Evolutionary conservation across 2,113 vertebrate species (phyloP).

Genomic region (Paratilapia polleni): DNA sequence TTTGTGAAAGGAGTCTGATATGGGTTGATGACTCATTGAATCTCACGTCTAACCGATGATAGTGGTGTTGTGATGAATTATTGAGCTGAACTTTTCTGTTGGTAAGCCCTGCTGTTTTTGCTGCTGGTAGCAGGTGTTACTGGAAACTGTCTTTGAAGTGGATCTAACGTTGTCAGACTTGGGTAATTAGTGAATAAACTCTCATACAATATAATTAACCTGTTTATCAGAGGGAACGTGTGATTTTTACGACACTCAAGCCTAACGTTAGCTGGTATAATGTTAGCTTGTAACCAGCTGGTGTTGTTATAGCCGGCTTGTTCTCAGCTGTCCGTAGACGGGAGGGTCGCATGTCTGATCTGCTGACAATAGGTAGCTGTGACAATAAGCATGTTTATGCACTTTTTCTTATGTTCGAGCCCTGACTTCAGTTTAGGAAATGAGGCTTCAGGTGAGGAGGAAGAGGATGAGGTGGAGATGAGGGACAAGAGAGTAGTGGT

Average conservation of each 20-base stretch:
- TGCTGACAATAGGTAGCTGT: background rate
- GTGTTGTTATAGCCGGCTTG: background rate
- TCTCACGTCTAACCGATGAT: too few relatives aligned
- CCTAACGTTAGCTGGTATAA: background rate
- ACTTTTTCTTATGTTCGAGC: background rate
- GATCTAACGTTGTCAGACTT: background rate
- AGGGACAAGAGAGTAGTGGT: background rate
- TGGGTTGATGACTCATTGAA: too few relatives aligned
- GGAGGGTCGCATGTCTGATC: fast-evolving
- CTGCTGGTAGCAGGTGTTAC: background rate
- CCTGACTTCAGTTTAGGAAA: too few relatives aligned
- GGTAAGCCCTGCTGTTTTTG: background rate
- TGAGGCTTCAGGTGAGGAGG: background rate
- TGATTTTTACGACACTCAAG: background rate
- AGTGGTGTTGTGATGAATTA: too few relatives aligned
- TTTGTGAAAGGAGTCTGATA: too few relatives aligned
- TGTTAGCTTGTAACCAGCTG: background rate
- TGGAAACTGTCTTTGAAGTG: background rate
- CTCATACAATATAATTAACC: too few relatives aligned
- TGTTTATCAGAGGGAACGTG: too few relatives aligned
- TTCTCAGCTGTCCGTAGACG: background rate
- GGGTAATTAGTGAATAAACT: background rate
- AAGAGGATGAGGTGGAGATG: background rate
- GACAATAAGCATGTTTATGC: fast-evolving
- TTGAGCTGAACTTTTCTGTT: background rate